A percentile compares a stretch with the other conserved stretches of the same genome.
Conservation (phyloP, 1,140 invertebrate genomes). For the Drosophila lowei region DNA sequence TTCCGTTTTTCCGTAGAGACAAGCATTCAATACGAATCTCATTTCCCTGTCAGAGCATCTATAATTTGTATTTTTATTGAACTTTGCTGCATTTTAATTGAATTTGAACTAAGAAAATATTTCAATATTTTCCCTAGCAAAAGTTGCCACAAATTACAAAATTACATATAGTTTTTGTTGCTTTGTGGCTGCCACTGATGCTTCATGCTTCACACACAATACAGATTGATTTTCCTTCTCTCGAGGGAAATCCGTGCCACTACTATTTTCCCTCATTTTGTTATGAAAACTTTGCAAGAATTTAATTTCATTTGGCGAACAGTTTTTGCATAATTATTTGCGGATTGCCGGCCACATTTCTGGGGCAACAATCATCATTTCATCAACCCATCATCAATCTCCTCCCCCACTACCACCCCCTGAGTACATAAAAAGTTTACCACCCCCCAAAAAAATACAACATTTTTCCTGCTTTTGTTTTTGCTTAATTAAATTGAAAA, state of each 20-base stretch:
- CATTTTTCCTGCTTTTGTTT: slow-evolving; percentile 44
- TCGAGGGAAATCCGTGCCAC: slow-evolving; percentile 20
- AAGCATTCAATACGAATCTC: no score
- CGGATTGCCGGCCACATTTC: slow-evolving; percentile 41
- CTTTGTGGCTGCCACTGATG: no score
- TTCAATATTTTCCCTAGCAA: no score
- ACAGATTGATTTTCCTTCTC: background rate
- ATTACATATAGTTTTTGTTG: no score
- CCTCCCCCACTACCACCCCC: background rate
- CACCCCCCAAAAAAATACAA: slow-evolving; percentile 8
- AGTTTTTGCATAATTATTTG: slow-evolving; percentile 75
- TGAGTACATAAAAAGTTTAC: slow-evolving; percentile 34
- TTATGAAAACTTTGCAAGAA: slow-evolving; percentile 35
- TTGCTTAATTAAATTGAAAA: slow-evolving; percentile 78
- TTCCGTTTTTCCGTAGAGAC: no score
- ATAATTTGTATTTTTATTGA: no score
- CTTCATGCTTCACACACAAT: no score
- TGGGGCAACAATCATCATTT: slow-evolving; percentile 50
- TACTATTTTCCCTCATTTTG: slow-evolving; percentile 48
- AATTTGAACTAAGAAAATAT: no score
- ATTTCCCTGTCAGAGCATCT: no score
- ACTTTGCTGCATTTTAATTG: no score
- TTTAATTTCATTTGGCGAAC: slow-evolving; percentile 63
- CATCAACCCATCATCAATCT: slow-evolving; percentile 8
- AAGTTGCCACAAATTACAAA: no score